Conservation (phyloP, 2,888 invertebrate species). For the Athalia cordata region DNA sequence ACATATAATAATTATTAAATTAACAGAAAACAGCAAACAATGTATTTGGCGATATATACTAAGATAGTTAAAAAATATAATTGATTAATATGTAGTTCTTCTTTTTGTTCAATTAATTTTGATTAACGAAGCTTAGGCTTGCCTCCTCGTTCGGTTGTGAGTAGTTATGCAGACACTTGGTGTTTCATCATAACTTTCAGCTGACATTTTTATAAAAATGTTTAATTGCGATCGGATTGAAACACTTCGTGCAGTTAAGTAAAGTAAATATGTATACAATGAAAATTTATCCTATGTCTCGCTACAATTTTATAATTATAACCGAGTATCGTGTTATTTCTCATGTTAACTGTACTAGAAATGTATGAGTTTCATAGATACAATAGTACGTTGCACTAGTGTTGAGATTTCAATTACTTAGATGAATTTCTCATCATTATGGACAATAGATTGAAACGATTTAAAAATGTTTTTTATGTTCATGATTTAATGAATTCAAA, state of each 20-base stretch:
- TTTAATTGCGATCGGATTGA: slow-evolving; percentile 17
- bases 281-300: slow-evolving; percentile 26
- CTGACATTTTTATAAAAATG: slow-evolving; percentile 22
- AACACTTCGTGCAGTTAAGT: slow-evolving; percentile 33
- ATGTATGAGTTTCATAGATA: slow-evolving; percentile 7
- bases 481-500: not conserved
- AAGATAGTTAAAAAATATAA: slow-evolving; percentile 49
- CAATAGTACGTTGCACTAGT: not conserved
- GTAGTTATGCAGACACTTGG: slow-evolving; percentile 53
- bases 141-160: slow-evolving; percentile 71
- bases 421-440: not conserved
- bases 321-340: slow-evolving; percentile 15
- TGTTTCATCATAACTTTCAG: slow-evolving; percentile 17
- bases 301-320: slow-evolving; percentile 31
- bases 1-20: not conserved
- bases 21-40: slow-evolving; percentile 1
- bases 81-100: slow-evolving; percentile 42
- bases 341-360: slow-evolving; percentile 12
- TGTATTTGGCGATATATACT: not conserved
- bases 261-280: slow-evolving; percentile 24
- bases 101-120: slow-evolving; percentile 49
- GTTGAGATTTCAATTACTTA: not conserved
- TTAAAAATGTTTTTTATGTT: not conserved
- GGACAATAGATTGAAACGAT: not conserved
- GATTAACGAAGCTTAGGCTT: slow-evolving; percentile 58